phyloP scores from a whole-genome alignment of 2,113 vertebrate genomes.

The Erythrolamprus reginae region DNA sequence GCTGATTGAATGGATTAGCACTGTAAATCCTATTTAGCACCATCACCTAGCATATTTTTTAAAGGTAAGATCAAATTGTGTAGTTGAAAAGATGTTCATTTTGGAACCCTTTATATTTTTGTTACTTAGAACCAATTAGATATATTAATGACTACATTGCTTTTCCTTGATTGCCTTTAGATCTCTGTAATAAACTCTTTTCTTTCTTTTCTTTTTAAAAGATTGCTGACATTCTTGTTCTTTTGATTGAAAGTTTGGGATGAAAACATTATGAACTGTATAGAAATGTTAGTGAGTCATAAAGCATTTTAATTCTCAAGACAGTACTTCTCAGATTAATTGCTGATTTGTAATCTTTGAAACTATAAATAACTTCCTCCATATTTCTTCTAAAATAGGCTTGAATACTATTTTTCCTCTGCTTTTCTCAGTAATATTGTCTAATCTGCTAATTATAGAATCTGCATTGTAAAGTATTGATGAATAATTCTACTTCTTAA shows the following conservation, averaged over 20 bases:
- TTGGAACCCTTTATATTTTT: conserved; percentile 15
- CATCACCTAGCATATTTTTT: conserved; percentile 1
- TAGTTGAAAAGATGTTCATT: conserved; percentile 7
- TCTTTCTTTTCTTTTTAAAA: background rate
- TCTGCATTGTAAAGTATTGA: background rate
- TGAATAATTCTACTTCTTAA: conserved; percentile 15
- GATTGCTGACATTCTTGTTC: conserved; percentile 26
- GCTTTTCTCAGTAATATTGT: background rate
- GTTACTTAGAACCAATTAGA: conserved; percentile 48
- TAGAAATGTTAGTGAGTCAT: background rate
- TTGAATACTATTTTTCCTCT: conserved; percentile 20
- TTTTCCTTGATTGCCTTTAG: conserved; percentile 39
- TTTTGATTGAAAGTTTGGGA: conserved; percentile 35
- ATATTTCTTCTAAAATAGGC: background rate
- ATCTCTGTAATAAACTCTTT: conserved; percentile 37
- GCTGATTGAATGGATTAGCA: conserved; percentile 40
- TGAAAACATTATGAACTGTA: conserved; percentile 15
- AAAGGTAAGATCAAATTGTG: background rate
- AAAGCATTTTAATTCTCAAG: background rate
- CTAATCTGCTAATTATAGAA: background rate
- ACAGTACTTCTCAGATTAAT: conserved; percentile 12
- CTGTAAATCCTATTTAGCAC: conserved; percentile 26
- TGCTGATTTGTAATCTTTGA: background rate
- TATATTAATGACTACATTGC: conserved; percentile 10
- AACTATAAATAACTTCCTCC: conserved; percentile 13